Conservation (phyloP, 2,797 vertebrate genomes). For the Distichodus sexfasciatus region DNA sequence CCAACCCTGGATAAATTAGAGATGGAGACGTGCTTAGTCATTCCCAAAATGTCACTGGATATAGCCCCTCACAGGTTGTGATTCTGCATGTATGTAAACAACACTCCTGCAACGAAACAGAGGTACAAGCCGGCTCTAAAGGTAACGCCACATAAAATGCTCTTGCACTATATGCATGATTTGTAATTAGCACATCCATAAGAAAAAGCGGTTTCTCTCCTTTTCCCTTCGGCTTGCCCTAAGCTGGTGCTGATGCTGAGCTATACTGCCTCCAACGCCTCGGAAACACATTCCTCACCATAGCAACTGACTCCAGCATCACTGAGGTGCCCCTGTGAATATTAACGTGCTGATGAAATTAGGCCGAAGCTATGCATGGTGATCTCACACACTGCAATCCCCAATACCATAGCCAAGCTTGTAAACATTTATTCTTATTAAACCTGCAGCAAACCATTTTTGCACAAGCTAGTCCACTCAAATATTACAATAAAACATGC, state of each 20-base stretch:
- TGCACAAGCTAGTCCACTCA: too few relatives aligned
- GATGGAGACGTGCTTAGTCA: not conserved
- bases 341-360: constrained; percentile 47
- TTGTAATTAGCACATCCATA: not conserved
- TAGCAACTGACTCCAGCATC: constrained; percentile 71
- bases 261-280: constrained; percentile 41
- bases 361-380: not conserved
- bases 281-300: constrained; percentile 58
- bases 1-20: not conserved
- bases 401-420: not conserved
- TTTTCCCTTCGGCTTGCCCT: constrained; percentile 38
- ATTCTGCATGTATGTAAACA: not conserved
- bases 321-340: constrained; percentile 57
- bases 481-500: not conserved
- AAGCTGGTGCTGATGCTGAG: constrained; percentile 54
- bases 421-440: not conserved
- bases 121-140: too few relatives aligned
- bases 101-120: not conserved
- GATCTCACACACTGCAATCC: not conserved
- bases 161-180: not conserved
- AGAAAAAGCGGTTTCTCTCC: too few relatives aligned
- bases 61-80: not conserved
- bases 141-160: not conserved
- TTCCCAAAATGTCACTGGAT: not conserved
- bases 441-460: constrained; percentile 4